Conservation (phyloP, 2,888 invertebrate genomes). For the Mythimna loreyi region DNA sequence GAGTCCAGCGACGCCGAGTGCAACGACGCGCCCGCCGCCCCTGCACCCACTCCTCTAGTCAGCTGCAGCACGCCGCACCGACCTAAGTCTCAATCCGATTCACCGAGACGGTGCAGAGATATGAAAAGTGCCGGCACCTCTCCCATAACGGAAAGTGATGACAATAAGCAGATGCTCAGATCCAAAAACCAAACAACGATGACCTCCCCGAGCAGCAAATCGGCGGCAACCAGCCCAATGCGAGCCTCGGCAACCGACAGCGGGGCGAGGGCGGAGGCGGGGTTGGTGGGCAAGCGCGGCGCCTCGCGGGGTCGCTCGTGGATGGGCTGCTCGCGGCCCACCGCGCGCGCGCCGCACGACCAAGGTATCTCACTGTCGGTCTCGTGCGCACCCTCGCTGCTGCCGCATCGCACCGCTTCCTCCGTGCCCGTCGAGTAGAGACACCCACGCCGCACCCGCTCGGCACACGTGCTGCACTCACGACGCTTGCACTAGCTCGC, state of each 20-base stretch:
- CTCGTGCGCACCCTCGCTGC: conserved; percentile 70
- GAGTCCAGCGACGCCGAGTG: conserved; percentile 57
- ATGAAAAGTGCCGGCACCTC: conserved; percentile 75
- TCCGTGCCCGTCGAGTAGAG: conserved; percentile 79
- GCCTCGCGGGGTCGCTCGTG: conserved; percentile 68
- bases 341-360: conserved; percentile 63
- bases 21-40: conserved; percentile 34
- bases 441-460: conserved; percentile 16
- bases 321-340: conserved; percentile 52
- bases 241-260: conserved; percentile 58
- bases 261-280: conserved; percentile 44
- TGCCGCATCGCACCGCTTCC: conserved; percentile 79
- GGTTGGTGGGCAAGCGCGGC: conserved; percentile 59
- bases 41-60: conserved; percentile 37
- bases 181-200: conserved; percentile 67
- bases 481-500: conserved; percentile 27
- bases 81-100: conserved; percentile 5
- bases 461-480: conserved; percentile 3
- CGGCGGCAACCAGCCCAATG: conserved; percentile 76
- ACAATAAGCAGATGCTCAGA: conserved; percentile 45
- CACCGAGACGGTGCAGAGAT: conserved; percentile 16
- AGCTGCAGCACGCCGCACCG: conserved; percentile 14
- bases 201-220: conserved; percentile 74
- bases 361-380: conserved; percentile 67
- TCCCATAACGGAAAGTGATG: conserved; percentile 66